These are phyloP conservation scores for Dinomys branickii DNA, from an alignment of 2,113 vertebrate genomes.

Conservation along the genomic window DNA sequence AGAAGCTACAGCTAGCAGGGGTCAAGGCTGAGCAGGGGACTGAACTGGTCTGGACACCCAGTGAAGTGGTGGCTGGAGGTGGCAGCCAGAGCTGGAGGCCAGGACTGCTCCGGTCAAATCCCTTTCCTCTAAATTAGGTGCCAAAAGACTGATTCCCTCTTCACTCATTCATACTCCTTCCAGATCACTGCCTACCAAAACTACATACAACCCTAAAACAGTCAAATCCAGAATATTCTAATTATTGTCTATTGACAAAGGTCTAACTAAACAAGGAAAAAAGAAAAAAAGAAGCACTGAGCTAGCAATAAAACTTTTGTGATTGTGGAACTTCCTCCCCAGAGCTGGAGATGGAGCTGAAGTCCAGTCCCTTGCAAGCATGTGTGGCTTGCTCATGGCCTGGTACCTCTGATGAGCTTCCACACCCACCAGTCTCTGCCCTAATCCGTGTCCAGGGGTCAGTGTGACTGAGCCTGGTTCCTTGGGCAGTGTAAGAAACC, in stretches of 20 bases:
- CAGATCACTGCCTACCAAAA: background rate
- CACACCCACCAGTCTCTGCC: background rate
- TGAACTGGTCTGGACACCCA: background rate
- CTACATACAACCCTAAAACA: background rate
- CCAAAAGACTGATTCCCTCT: background rate
- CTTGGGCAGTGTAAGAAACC: background rate
- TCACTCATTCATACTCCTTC: background rate
- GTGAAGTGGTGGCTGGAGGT: background rate
- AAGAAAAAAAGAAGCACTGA: background rate
- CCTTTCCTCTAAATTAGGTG: background rate
- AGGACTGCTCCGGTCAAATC: background rate
- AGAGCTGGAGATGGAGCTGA: background rate
- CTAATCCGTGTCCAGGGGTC: background rate
- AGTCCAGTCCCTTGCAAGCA: background rate
- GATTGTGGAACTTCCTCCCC: background rate
- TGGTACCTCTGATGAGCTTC: rapidly evolving
- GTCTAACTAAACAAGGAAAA: background rate
- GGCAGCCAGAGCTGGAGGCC: background rate
- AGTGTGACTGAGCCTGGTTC: rapidly evolving
- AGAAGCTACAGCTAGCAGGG: background rate
- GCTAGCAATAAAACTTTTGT: background rate
- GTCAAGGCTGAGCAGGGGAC: background rate
- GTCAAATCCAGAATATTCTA: background rate
- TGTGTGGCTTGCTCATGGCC: rapidly evolving
- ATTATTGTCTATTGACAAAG: background rate